Evolutionary conservation across 2,797 vertebrate species (phyloP), one percentile per base, ranked within the genome.

Genomic region (Valencia hispanica): DNA sequence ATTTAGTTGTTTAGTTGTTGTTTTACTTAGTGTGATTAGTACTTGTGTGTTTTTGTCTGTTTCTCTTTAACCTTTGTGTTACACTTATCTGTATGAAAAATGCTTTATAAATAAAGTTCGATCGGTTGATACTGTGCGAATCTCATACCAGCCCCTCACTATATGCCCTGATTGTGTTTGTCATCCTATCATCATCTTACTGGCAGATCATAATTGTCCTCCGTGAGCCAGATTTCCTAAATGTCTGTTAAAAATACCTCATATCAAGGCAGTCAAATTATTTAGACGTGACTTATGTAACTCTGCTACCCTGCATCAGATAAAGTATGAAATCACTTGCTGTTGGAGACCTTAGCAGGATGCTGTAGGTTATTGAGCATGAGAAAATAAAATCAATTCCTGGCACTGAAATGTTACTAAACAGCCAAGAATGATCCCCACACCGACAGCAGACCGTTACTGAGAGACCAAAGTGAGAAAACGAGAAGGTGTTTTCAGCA

Each of bases 331-430:
- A 81, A 83, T 78, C 77, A 65, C 75, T 84, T 79, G 66, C 82
- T 61, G 79, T 57, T 78, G 80, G 79, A 86, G 83, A 83, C 79
- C 79, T 79, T 70, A 76, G 72, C 71, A 71, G 79, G 53, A 72
- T 68, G 39, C 74, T 71, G 79, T 79, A 63, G 79, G 84, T 78
- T 61, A 83, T 78, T 82, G 79, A 79, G 73, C 83, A 48, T 47
- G 41, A 12, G 50, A 43, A 30, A 68, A 71, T 27, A 27, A 85
- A 91, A 93, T 92, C 87, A 80, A 92, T 91, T 75, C 78, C 82
- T 89, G 90, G 90, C 89, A 90, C 30, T 61, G 70, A 76, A 83
- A 80, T 70, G 84, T 79, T 55, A 61, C 41, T 79, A 84, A 87
- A 87, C 74, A 81, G 89, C 88, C 89, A 88, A 84, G 79, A 78